Evolutionary conservation across 1,140 invertebrate genomes (phyloP), one percentile per base, ranked within the genome.

Genomic region (Patella vulgata): DNA sequence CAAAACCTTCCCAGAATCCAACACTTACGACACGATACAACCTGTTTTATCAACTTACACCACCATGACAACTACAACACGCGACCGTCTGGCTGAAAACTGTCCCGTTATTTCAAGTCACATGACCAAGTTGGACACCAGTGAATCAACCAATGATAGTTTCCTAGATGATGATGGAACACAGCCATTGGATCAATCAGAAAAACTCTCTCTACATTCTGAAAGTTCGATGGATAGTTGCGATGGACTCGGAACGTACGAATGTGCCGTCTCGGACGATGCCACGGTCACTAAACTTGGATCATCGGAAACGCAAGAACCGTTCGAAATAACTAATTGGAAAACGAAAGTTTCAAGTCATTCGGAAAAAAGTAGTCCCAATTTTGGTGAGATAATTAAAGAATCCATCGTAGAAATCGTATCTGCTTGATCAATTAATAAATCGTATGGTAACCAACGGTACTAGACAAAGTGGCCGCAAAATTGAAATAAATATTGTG

Each of bases 401-500:
- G 94, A 95, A 84, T 92, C 92, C 33, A 94, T 95, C 87, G 92
- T 94, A 71, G 93, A 94, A 85, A 93, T 92, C 74, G 93, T 93
- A 60, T 92, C 90, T 74, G 92, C 91, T 82, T 93, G 89, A 14
- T 36, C 14, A 8, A 36, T 5, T 36, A 36, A 36, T 36, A 8
- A 8, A 14, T 36, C 6, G 33, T 36, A 8, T 36, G 33, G 33
- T 8, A 8, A 36, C 33, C n/a, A n/a, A n/a, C n/a, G n/a, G n/a
- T n/a, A n/a, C n/a, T n/a, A n/a, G n/a, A n/a, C n/a, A n/a, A n/a
- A n/a, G n/a, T n/a, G n/a, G n/a, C n/a, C n/a, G n/a, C n/a, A n/a
- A n/a, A n/a, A n/a, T n/a, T n/a, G n/a, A n/a, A n/a, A n/a, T n/a
- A n/a, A n/a, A n/a, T n/a, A n/a, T n/a, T n/a, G n/a, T n/a, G n/a